Conservation (phyloP, 92 coral and sea anemone species). For the Chrysogorgia sp. region DNA sequence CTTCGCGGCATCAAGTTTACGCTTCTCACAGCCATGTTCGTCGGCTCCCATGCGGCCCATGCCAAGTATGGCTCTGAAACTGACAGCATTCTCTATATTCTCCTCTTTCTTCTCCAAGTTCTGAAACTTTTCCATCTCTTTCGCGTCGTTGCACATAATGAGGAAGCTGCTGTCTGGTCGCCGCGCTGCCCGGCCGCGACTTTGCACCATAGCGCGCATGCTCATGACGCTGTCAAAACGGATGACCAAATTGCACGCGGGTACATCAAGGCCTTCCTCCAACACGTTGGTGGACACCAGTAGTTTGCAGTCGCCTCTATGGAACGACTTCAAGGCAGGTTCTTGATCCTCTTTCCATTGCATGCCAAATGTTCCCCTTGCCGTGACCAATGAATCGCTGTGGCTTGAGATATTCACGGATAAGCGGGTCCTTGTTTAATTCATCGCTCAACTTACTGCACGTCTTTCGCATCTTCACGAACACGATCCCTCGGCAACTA, state of each 20-base stretch:
- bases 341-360: constrained; percentile 94
- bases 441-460: constrained; percentile 80
- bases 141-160: constrained; percentile 73
- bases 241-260: constrained; percentile 88
- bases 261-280: constrained; percentile 98
- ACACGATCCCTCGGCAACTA: constrained; percentile 78
- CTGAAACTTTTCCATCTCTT: constrained; percentile 57
- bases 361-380: constrained; percentile 89
- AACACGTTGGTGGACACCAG: constrained; percentile 86
- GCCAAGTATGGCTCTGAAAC: constrained; percentile 27
- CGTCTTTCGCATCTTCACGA: constrained; percentile 91
- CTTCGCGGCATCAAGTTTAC: constrained; percentile 45
- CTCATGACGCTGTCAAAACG: constrained; percentile 86
- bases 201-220: constrained; percentile 84
- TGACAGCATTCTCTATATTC: constrained; percentile 80
- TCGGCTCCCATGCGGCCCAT: constrained; percentile 37
- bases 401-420: constrained; percentile 68
- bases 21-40: constrained; percentile 67
- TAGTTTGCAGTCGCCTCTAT: constrained; percentile 82
- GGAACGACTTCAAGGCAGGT: constrained; percentile 75
- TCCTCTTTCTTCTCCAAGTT: constrained; percentile 66
- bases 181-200: constrained; percentile 92
- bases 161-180: constrained; percentile 84
- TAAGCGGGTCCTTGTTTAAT: constrained; percentile 52
- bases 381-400: constrained; percentile 89